Percentiles rank a stretch among this genome's conserved stretches.
Evolutionary conservation across 2,797 vertebrate species (phyloP).

Genomic region (Sarcoramphus papa): DNA sequence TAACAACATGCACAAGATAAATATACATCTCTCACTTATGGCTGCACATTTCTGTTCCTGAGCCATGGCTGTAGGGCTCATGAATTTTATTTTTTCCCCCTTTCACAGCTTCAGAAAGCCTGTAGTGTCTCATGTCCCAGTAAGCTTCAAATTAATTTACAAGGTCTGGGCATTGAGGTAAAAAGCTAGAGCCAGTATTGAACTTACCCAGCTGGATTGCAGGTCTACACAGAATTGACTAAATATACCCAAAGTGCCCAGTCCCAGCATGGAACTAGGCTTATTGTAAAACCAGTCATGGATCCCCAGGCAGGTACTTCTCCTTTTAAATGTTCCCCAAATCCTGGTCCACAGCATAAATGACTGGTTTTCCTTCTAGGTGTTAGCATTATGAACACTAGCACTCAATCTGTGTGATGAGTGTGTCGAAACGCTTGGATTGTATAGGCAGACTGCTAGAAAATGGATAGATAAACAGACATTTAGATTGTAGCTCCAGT

Average conservation of each 20-base stretch:
- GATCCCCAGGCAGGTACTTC: not conserved
- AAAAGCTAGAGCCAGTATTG: constrained; percentile 20
- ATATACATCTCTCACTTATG: not conserved
- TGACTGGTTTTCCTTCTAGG: not conserved
- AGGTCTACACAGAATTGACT: not conserved
- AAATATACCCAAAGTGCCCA: not conserved
- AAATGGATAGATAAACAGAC: not conserved
- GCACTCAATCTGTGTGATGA: not conserved
- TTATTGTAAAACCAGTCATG: not conserved
- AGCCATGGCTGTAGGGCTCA: not conserved
- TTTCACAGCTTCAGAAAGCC: constrained; percentile 11
- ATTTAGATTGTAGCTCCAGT: not conserved
- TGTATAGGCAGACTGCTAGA: not conserved
- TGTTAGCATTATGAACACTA: not conserved
- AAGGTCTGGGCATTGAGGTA: not conserved
- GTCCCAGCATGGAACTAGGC: not conserved
- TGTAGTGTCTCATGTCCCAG: not conserved
- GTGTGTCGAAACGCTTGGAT: not conserved
- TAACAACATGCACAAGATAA: not conserved
- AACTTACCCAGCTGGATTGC: constrained; percentile 14
- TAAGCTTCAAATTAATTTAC: constrained; percentile 28
- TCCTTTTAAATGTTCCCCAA: not conserved
- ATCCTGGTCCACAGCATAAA: not conserved
- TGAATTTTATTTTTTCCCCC: not conserved
- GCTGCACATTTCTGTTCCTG: not conserved